Percentiles rank a stretch among this genome's conserved stretches.
phyloP scores from a whole-genome alignment of 1,140 invertebrate species.

The Drosophila sp. region DNA sequence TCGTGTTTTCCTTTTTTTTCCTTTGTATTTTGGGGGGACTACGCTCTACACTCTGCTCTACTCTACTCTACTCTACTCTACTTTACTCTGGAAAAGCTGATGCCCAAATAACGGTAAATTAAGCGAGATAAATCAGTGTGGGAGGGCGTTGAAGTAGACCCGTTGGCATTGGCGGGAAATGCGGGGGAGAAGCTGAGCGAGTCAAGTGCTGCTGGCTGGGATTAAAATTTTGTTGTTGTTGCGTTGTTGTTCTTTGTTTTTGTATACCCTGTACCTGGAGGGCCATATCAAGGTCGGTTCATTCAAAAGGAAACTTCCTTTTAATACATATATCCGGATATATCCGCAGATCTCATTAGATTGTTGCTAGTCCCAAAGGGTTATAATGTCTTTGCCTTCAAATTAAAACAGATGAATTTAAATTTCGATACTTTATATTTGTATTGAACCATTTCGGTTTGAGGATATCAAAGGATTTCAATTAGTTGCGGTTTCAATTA shows the following conservation, averaged over 20 bases:
- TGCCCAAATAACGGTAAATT: conserved; percentile 79
- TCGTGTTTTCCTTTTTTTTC: conserved; percentile 40
- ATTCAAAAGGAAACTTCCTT: too few species aligned
- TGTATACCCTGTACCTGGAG: conserved; percentile 14
- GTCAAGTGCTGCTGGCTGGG: conserved; percentile 61
- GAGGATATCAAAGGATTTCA: too few species aligned
- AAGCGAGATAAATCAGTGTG: conserved; percentile 78
- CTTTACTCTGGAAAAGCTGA: conserved; percentile 71
- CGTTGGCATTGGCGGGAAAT: background rate
- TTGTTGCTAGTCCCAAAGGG: too few species aligned
- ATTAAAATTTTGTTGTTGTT: conserved; percentile 65
- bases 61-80: background rate
- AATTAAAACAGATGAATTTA: too few species aligned
- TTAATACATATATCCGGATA: too few species aligned
- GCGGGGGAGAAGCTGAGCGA: conserved; percentile 37
- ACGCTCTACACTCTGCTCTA: conserved; percentile 22
- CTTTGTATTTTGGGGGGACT: background rate
- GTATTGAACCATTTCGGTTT: too few species aligned
- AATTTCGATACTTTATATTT: too few species aligned
- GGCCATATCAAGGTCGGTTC: background rate
- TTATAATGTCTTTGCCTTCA: too few species aligned
- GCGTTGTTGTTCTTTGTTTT: conserved; percentile 27
- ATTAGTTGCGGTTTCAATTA: too few species aligned
- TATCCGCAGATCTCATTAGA: too few species aligned
- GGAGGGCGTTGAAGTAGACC: conserved; percentile 18